Evolutionary conservation across 2,113 vertebrate species (phyloP).

Genomic region (Eudyptes chrysolophus): DNA sequence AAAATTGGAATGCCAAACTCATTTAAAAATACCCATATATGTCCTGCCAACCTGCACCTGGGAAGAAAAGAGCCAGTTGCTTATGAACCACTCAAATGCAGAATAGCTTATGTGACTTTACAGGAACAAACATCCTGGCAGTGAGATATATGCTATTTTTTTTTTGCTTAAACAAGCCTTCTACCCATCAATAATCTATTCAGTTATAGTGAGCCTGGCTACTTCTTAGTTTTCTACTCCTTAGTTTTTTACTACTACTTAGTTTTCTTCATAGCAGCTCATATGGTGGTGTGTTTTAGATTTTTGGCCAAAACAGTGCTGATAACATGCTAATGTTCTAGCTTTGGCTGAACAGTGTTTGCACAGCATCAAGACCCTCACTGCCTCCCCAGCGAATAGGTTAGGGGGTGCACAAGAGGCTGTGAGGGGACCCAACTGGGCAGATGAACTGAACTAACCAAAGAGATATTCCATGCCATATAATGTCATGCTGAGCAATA

Average conservation of each 20-base stretch:
- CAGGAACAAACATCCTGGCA: neutral
- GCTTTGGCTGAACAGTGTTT: neutral
- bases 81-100: neutral
- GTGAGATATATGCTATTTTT: neutral
- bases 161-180: neutral
- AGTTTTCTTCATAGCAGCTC: neutral
- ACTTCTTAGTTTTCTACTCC: neutral
- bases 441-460: neutral
- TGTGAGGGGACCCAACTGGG: neutral
- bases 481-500: neutral
- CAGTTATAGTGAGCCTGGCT: neutral
- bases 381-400: neutral
- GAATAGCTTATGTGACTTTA: neutral
- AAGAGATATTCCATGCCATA: neutral
- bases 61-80: neutral
- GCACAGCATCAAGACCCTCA: neutral
- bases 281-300: neutral
- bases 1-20: neutral
- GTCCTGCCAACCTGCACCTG: neutral
- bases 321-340: neutral
- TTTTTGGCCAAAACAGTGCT: neutral
- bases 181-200: neutral
- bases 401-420: accelerated
- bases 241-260: neutral
- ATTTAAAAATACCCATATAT: neutral